These are phyloP conservation scores for Selene dorsalis DNA, from an alignment of 2,797 vertebrate genomes.

Conservation along the genomic window DNA sequence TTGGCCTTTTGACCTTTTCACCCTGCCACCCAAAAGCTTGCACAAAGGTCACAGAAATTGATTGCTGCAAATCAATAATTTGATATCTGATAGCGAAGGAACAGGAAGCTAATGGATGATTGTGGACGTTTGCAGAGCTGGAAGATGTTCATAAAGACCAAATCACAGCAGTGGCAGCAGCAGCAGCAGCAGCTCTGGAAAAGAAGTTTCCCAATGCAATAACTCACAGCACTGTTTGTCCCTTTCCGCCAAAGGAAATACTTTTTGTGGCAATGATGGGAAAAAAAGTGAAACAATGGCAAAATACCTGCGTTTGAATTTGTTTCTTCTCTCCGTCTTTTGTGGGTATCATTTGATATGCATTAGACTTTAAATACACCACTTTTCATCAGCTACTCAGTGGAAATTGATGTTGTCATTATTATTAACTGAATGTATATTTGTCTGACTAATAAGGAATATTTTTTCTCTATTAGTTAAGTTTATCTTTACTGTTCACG, in stretches of 20 bases:
- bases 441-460: too few species aligned
- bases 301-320: background rate
- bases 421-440: background rate
- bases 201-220: background rate
- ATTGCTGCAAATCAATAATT: conserved; percentile 68
- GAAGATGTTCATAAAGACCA: background rate
- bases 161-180: background rate
- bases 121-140: background rate
- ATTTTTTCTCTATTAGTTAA: too few species aligned
- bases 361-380: background rate
- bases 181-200: background rate
- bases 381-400: background rate
- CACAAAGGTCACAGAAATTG: conserved; percentile 42
- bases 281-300: background rate
- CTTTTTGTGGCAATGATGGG: background rate
- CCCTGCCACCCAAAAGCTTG: conserved; percentile 20
- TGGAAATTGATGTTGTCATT: background rate
- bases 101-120: conserved; percentile 26
- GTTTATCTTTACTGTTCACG: too few species aligned
- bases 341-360: background rate
- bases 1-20: conserved; percentile 61
- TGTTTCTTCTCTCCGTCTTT: background rate
- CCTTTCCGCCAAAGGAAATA: background rate
- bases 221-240: background rate
- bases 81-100: conserved; percentile 49